Conservation (phyloP, 1,140 invertebrate species). For the Conus ventricosus region DNA sequence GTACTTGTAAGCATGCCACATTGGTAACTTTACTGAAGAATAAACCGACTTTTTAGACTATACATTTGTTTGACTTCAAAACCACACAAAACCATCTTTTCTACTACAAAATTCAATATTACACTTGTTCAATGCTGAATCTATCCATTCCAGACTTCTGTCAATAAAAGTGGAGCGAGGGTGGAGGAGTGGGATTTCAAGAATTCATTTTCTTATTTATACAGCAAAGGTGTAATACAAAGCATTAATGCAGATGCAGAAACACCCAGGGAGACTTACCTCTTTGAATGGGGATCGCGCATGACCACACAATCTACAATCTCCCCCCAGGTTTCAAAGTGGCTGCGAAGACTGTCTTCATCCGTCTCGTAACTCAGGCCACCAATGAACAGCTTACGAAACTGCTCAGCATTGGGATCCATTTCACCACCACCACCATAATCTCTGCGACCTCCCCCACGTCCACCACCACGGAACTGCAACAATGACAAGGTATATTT, state of each 20-base stretch:
- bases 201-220: not conserved
- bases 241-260: not conserved
- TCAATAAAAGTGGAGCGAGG: too few relatives aligned
- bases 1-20: too few relatives aligned
- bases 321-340: constrained; percentile 97
- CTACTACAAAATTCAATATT: too few relatives aligned
- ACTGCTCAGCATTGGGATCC: constrained; percentile 88
- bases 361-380: constrained; percentile 96
- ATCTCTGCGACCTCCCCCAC: constrained; percentile 42
- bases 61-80: too few relatives aligned
- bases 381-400: constrained; percentile 97
- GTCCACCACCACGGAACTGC: constrained; percentile 25
- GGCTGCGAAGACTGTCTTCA: constrained; percentile 92
- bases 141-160: too few relatives aligned
- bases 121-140: too few relatives aligned
- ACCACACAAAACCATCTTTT: too few relatives aligned
- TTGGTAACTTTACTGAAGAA: too few relatives aligned
- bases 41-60: too few relatives aligned
- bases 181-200: not conserved
- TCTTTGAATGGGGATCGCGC: constrained; percentile 87
- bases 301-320: constrained; percentile 98
- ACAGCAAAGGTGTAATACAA: not conserved
- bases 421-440: constrained; percentile 35
- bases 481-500: not conserved
- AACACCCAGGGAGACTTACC: not conserved